Conservation (phyloP, 2,113 vertebrate genomes). For the Ramphastos sulfuratus region DNA sequence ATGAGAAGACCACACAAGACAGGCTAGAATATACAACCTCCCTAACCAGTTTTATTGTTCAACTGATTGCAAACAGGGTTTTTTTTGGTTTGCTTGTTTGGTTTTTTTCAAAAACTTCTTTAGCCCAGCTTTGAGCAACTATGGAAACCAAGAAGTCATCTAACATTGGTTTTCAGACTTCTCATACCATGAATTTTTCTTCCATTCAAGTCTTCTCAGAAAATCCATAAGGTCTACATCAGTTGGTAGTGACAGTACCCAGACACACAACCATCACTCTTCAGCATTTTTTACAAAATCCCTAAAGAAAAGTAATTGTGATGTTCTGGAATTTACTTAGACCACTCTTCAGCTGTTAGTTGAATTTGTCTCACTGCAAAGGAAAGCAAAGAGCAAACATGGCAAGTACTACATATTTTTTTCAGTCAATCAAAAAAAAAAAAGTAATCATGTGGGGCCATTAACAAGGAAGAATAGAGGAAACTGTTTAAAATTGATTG, state of each 20-base stretch:
- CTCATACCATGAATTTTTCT: neutral
- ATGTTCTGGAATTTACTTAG: neutral
- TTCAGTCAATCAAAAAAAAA: neutral
- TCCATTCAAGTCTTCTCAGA: neutral
- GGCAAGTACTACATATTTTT: rapidly evolving
- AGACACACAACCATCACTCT: neutral
- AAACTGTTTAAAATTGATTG: neutral
- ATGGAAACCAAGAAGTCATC: neutral
- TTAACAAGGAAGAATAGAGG: neutral
- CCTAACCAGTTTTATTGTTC: constrained; percentile 29
- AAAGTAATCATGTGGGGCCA: neutral
- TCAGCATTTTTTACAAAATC: neutral
- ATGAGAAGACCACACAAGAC: constrained; percentile 13
- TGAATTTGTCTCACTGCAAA: neutral
- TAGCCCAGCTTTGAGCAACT: neutral
- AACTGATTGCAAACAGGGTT: neutral
- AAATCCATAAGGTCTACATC: neutral
- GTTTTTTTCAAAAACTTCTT: neutral
- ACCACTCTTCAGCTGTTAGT: neutral
- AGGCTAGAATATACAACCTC: neutral
- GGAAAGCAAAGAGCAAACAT: neutral
- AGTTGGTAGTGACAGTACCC: neutral
- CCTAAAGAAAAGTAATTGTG: neutral
- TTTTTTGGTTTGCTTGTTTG: neutral
- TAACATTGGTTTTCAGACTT: neutral